A percentile compares a stretch with the other conserved stretches of the same genome.
Evolutionary conservation across 2,888 invertebrate genomes (phyloP).

Genomic region (Cremastinae sp.): DNA sequence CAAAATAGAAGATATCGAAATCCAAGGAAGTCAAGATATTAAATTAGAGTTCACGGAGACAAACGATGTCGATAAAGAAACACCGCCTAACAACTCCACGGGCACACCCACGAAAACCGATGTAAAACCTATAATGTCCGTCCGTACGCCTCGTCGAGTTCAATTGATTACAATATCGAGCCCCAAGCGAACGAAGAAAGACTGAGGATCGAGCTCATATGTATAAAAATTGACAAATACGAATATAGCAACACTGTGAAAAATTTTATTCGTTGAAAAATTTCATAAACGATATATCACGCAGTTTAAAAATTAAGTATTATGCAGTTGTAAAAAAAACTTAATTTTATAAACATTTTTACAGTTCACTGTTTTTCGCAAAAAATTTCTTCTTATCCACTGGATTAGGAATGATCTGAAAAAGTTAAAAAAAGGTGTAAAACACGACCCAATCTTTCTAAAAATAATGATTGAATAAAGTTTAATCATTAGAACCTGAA

Average conservation of each 20-base stretch:
- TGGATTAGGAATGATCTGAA: conserved; percentile 91
- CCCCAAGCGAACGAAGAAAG: conserved; percentile 86
- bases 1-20: conserved; percentile 21
- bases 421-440: conserved; percentile 64
- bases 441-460: neutral
- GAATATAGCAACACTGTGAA: conserved; percentile 27
- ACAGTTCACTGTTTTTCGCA: conserved; percentile 81
- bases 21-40: conserved; percentile 83
- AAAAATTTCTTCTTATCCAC: conserved; percentile 91
- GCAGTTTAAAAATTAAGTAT: conserved; percentile 11
- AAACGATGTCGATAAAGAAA: conserved; percentile 62
- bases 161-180: conserved; percentile 89
- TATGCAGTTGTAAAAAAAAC: neutral
- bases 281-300: conserved; percentile 49
- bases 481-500: no score
- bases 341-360: conserved; percentile 51
- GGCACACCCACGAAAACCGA: conserved; percentile 67
- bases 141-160: conserved; percentile 86
- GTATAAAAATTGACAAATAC: neutral
- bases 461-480: no score
- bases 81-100: conserved; percentile 66
- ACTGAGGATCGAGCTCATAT: conserved; percentile 40
- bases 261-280: conserved; percentile 57
- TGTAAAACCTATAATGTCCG: conserved; percentile 65
- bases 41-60: conserved; percentile 83